Percentiles rank a stretch among this genome's conserved stretches.
phyloP scores from a whole-genome alignment of 2,888 invertebrate genomes.

The Amblyteles armatorius region DNA sequence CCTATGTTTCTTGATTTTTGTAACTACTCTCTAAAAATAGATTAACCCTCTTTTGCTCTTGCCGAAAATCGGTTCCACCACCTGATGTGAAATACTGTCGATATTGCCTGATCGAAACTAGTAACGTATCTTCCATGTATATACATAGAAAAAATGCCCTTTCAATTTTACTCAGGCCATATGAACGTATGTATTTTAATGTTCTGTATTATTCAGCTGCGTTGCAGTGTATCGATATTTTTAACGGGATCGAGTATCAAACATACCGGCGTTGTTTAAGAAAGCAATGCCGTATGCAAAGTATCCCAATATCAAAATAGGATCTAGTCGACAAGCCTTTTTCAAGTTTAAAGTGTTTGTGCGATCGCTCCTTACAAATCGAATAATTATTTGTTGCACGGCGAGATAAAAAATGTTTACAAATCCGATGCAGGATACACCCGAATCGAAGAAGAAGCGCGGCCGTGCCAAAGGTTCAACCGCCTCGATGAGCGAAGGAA shows the following conservation, averaged over 20 bases:
- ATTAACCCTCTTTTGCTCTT: too few species aligned
- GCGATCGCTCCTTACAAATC: conserved; percentile 86
- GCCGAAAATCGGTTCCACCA: too few species aligned
- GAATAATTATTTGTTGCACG: not conserved
- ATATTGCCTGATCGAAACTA: too few species aligned
- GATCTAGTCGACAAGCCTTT: conserved; percentile 85
- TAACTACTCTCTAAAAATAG: too few species aligned
- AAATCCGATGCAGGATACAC: conserved; percentile 71
- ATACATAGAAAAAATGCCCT: not conserved
- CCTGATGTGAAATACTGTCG: too few species aligned
- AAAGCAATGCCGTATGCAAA: conserved; percentile 28
- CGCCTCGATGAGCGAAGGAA: conserved; percentile 72
- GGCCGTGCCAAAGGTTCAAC: conserved; percentile 71
- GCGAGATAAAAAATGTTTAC: conserved; percentile 29
- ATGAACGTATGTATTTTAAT: not conserved
- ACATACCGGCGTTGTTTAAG: conserved; percentile 47
- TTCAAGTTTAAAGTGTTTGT: conserved; percentile 84
- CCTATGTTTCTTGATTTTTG: too few species aligned
- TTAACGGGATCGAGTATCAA: conserved; percentile 53
- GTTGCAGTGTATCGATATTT: not conserved
- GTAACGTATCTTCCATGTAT: not conserved
- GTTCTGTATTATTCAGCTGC: not conserved
- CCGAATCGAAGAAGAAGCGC: conserved; percentile 74
- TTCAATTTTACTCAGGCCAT: too few species aligned
- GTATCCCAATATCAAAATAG: conserved; percentile 79